Evolutionary conservation across 1,140 invertebrate species (phyloP).

Genomic region (Drosophila carrolli): DNA sequence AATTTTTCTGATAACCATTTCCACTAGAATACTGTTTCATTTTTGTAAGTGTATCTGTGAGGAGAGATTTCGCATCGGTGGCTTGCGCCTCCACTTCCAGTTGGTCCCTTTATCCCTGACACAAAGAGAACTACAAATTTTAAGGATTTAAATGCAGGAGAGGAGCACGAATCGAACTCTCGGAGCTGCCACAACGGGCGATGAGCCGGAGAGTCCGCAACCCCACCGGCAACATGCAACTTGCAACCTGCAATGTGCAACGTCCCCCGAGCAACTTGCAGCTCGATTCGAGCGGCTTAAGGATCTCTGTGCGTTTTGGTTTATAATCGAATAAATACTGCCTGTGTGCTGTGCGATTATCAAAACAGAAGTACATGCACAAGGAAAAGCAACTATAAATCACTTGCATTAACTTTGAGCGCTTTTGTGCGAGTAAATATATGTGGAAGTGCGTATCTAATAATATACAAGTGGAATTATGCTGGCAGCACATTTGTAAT

Average conservation of each 20-base stretch:
- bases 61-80: constrained; percentile 27
- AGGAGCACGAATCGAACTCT: constrained; percentile 56
- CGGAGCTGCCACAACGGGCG: constrained; percentile 24
- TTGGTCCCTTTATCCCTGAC: constrained; percentile 33
- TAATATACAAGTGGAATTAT: constrained; percentile 76
- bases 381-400: constrained; percentile 62
- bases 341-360: constrained; percentile 59
- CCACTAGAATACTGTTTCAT: not conserved
- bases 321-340: constrained; percentile 76
- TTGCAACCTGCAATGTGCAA: constrained; percentile 48
- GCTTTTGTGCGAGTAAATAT: constrained; percentile 28
- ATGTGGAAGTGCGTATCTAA: constrained; percentile 44
- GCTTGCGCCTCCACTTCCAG: constrained; percentile 24
- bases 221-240: constrained; percentile 48
- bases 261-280: constrained; percentile 67
- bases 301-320: constrained; percentile 50
- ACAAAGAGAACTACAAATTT: constrained; percentile 69
- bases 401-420: constrained; percentile 67
- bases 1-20: no score
- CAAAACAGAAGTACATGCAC: constrained; percentile 45
- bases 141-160: constrained; percentile 77
- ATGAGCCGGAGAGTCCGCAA: constrained; percentile 17
- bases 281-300: constrained; percentile 79
- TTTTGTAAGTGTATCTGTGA: not conserved
- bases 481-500: constrained; percentile 68